Base-by-base conservation (phyloP, 2,888 invertebrate genomes). In the Amitus sp. region DNA sequence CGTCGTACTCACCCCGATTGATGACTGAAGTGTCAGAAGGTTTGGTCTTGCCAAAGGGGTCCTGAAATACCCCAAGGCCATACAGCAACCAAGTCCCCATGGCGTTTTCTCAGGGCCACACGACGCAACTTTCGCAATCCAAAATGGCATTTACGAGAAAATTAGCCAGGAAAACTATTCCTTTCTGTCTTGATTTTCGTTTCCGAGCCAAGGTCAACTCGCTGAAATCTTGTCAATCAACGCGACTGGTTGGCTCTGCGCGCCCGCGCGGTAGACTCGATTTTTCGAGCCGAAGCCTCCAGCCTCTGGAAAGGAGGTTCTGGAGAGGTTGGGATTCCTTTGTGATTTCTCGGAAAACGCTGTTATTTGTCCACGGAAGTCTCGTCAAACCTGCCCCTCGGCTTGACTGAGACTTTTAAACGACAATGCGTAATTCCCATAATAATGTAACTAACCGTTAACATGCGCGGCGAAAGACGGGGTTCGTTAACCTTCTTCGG, bases 221-320 rank as follows among this genome's bases (percentile, higher is more conserved):
- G 65, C 64, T 65, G 71, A 73, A 69, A 73, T 76, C 70, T 64
- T 75, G 72, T 75, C 76, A 76, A 79, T 79, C 78, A 75, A 73
- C 74, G 75, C 78, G 79, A 79, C 79, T 77, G 78, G 68, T 57
- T 63, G 68, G 61, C 63, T 47, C 17, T 39, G 34, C 28, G 51
- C 18, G 47, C 51, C 4, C 7, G 23, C 12, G 43, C 43, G 5
- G 17, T 27, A 12, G 15, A 15, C n/a, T n/a, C n/a, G n/a, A n/a
- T n/a, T n/a, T n/a, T n/a, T n/a, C n/a, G n/a, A n/a, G n/a, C n/a
- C n/a, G n/a, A n/a, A n/a, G n/a, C n/a, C n/a, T n/a, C n/a, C n/a
- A n/a, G n/a, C n/a, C n/a, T n/a, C n/a, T n/a, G n/a, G n/a, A n/a
- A n/a, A n/a, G n/a, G n/a, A n/a, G n/a, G n/a, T n/a, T n/a, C n/a